These are phyloP conservation scores for Tachina fera DNA, from an alignment of 2,888 invertebrate species.

Conservation along the genomic window DNA sequence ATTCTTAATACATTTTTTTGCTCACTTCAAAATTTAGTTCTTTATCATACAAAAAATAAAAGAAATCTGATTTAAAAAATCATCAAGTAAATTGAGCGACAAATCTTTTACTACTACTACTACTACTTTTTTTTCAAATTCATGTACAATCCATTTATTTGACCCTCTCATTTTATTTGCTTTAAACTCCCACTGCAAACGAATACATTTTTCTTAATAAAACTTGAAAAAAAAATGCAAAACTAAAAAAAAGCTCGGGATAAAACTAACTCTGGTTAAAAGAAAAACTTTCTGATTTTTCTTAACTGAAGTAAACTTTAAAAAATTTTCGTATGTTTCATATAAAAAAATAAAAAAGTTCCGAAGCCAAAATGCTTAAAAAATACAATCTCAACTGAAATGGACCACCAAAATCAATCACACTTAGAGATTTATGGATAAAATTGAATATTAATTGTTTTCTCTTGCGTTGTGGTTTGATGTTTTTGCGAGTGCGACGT, in stretches of 20 bases:
- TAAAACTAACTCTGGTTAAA: not conserved
- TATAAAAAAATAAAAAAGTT: not conserved
- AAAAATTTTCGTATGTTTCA: conserved; percentile 50
- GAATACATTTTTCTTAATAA: not conserved
- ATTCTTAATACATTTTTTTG: too few species aligned
- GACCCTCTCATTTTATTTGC: conserved; percentile 18
- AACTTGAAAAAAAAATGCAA: not conserved
- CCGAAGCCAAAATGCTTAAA: not conserved
- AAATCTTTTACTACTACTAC: conserved; percentile 34
- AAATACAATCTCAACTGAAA: not conserved
- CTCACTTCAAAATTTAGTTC: too few species aligned
- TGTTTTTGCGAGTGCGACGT: not conserved
- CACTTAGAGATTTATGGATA: conserved; percentile 41
- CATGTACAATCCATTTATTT: not conserved
- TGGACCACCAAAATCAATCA: conserved; percentile 52
- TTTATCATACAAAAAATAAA: too few species aligned
- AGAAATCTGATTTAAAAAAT: not conserved
- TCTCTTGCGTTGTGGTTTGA: conserved; percentile 22
- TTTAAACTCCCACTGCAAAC: not conserved
- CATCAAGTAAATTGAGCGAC: conserved; percentile 42
- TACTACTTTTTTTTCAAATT: not conserved
- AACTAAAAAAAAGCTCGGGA: not conserved
- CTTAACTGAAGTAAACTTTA: conserved; percentile 10
- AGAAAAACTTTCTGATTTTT: conserved; percentile 12
- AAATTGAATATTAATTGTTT: conserved; percentile 64